Conservation (phyloP, 1,140 invertebrate genomes). For the Laupala kohalensis region DNA sequence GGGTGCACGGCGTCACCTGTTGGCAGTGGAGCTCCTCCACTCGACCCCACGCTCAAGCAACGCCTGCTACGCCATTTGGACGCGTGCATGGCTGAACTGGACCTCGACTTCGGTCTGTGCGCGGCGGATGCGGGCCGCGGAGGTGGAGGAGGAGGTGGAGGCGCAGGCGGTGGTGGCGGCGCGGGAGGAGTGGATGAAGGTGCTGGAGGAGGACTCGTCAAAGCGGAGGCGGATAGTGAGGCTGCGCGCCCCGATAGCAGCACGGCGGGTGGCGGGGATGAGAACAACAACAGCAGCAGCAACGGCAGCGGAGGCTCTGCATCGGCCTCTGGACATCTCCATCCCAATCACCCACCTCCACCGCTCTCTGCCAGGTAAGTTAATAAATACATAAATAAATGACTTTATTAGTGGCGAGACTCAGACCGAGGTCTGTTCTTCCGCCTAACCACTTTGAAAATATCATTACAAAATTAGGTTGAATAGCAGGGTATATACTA, state of each 20-base stretch:
- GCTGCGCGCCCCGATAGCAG: conserved; percentile 7
- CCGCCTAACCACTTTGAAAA: no score
- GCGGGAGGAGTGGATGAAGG: conserved; percentile 25
- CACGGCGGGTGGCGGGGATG: conserved; percentile 8
- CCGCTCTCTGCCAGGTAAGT: background rate
- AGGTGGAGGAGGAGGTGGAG: conserved; percentile 38
- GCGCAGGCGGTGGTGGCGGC: conserved; percentile 52
- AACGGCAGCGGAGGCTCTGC: background rate
- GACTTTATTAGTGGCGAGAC: no score
- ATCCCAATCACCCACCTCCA: background rate
- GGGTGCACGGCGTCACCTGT: background rate
- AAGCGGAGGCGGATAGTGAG: conserved; percentile 9
- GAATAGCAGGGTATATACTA: no score
- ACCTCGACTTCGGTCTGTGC: conserved; percentile 45
- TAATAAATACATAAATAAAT: no score
- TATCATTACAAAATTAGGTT: no score
- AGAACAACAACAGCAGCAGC: conserved; percentile 10
- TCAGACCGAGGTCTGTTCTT: no score
- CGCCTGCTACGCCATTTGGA: conserved; percentile 54
- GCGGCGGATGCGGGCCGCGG: conserved; percentile 14
- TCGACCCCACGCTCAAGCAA: conserved; percentile 52
- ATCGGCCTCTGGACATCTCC: background rate
- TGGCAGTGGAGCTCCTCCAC: conserved; percentile 19
- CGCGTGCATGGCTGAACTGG: conserved; percentile 53
- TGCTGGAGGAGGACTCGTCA: background rate